Conservation (phyloP, 92 coral and sea anemone genomes). For the Parazoanthus darwini region DNA sequence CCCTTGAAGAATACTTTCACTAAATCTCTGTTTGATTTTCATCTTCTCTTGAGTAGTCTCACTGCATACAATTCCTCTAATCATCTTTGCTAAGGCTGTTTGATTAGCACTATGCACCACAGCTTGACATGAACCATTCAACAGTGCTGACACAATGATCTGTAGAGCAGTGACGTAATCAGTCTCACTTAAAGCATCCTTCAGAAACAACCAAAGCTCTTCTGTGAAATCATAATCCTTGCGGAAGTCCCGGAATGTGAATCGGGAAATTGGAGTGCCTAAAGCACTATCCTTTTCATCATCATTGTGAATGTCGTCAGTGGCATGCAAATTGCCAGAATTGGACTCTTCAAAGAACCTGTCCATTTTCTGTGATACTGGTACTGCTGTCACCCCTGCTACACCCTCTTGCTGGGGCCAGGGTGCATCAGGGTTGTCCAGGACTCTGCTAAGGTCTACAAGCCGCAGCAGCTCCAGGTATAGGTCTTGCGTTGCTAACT, state of each 20-base stretch:
- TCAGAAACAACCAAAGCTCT: constrained; percentile 83
- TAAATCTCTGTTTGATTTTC: constrained; percentile 48
- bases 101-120: constrained; percentile 79
- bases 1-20: constrained; percentile 41
- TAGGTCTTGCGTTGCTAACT: constrained; percentile 60
- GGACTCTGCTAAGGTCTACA: constrained; percentile 45
- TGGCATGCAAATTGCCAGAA: constrained; percentile 59
- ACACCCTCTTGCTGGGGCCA: constrained; percentile 57
- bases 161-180: constrained; percentile 72
- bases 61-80: constrained; percentile 73
- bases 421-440: constrained; percentile 46
- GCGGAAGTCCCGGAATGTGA: constrained; percentile 69
- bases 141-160: constrained; percentile 60
- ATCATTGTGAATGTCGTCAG: constrained; percentile 39
- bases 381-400: constrained; percentile 18
- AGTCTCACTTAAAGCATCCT: constrained; percentile 70
- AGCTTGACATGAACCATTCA: constrained; percentile 80
- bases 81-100: constrained; percentile 78
- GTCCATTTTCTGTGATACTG: constrained; percentile 60
- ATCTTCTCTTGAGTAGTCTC: constrained; percentile 70
- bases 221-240: constrained; percentile 96
- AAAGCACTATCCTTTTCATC: constrained; percentile 54
- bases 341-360: constrained; percentile 73
- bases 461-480: constrained; percentile 64
- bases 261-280: constrained; percentile 57